Base-by-base conservation (phyloP, 2,797 vertebrate species). In the Artibeus lituratus region DNA sequence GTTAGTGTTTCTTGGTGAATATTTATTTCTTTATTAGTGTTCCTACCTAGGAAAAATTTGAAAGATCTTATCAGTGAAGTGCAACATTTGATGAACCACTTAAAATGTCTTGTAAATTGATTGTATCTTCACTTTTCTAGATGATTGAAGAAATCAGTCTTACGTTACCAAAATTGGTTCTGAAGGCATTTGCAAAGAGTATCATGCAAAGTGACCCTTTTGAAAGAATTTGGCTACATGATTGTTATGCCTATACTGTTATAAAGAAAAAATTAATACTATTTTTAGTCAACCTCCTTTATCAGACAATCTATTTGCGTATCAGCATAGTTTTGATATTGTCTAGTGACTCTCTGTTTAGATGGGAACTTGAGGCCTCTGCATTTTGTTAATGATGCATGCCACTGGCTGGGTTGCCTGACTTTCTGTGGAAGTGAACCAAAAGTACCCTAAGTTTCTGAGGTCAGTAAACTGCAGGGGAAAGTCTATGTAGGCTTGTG, bases 31-130 rank as follows among this genome's bases (percentile, higher is more conserved):
- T 87, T 72, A 22, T 96, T 87, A 84, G 51, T 97, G 69, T 7
- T 89, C 15, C 7, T 37, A 80, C 19, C 78, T 44, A 89, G 69
- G 42, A 83, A 90, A 53, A 55, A 57, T 73, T 87, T 92, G 37
- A 55, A 73, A 82, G n/a, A 74, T 92, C 62, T 77, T 24, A 35
- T 86, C 29, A 62, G 8, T 73, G 29, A 94, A 91, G 32, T 32
- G 29, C 62, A 77, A 1, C 42, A 74, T 89, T 96, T 89, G 80
- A 77, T 92, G 91, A 83, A 73, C 39, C 37, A 90, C 53, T 77
- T 95, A 90, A 92, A 92, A 96, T 88, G 55, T 53, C 21, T 94
- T 84, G 39, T 9, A 94, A 67, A 94, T 53, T 94, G 39, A 94
- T 18, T 69, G 1, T 92, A 35, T 87, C 62, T 90, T 19, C 37